These are phyloP conservation scores for Apotomis betuletana DNA, from an alignment of 2,888 invertebrate genomes.

Conservation along the genomic window DNA sequence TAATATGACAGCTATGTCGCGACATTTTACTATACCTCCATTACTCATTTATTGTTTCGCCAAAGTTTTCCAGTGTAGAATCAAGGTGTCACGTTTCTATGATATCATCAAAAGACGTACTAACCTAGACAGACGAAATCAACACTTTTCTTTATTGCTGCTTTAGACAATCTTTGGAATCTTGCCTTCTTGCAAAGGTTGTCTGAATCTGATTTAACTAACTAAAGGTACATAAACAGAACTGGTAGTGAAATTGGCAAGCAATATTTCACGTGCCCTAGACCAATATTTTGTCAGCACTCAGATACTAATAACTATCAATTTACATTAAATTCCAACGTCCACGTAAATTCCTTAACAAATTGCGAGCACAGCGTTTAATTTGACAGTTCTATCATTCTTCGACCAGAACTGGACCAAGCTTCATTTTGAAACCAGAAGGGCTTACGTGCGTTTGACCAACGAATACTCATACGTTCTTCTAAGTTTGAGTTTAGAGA, in stretches of 20 bases:
- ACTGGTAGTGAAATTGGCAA: not conserved
- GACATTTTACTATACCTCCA: too few relatives aligned
- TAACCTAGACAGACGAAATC: too few relatives aligned
- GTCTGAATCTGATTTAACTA: too few relatives aligned
- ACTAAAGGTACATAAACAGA: too few relatives aligned
- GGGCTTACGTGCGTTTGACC: not conserved
- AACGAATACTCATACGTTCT: not conserved
- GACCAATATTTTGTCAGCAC: not conserved
- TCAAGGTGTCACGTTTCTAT: too few relatives aligned
- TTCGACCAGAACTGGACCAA: conserved; percentile 16
- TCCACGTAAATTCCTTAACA: not conserved
- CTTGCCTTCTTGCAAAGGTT: too few relatives aligned
- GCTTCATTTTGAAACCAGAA: not conserved
- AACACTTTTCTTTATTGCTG: too few relatives aligned
- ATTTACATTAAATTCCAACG: conserved; percentile 1
- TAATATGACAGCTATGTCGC: too few relatives aligned
- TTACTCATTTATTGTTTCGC: too few relatives aligned
- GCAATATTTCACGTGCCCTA: not conserved
- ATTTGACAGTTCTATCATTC: conserved; percentile 27
- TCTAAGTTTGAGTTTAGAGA: not conserved
- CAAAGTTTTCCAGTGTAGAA: too few relatives aligned
- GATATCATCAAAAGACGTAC: too few relatives aligned
- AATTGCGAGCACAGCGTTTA: conserved; percentile 21
- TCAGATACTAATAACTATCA: not conserved
- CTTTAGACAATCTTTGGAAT: too few relatives aligned